Evolutionary conservation across 2,113 vertebrate genomes (phyloP).

Genomic region (Muscicapa adusta): DNA sequence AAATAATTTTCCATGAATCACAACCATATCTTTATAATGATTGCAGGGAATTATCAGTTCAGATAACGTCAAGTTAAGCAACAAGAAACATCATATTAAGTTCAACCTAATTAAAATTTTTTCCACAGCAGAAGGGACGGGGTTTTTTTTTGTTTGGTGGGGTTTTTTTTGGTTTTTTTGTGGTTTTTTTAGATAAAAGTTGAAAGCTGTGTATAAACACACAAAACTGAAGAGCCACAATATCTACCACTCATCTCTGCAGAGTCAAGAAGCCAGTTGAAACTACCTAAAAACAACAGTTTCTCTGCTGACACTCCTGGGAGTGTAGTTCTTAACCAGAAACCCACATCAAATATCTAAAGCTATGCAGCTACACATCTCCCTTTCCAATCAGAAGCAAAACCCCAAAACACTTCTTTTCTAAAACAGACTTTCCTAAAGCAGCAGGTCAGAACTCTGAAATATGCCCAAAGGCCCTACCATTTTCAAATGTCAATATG

Average conservation of each 20-base stretch:
- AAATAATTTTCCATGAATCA: conserved; percentile 11
- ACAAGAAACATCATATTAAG: background rate
- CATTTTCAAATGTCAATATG: conserved; percentile 33
- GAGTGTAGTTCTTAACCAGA: background rate
- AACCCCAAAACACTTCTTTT: background rate
- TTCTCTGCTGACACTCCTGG: background rate
- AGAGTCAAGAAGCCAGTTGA: background rate
- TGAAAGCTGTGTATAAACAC: background rate
- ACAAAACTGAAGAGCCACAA: background rate
- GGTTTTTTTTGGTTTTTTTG: no score
- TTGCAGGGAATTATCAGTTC: background rate
- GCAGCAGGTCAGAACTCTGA: background rate
- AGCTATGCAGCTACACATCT: background rate
- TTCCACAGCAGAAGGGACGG: background rate
- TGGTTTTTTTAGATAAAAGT: background rate
- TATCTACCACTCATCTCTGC: background rate
- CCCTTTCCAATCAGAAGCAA: background rate
- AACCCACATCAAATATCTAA: background rate
- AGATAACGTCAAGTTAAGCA: background rate
- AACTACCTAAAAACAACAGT: background rate
- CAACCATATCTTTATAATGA: background rate
- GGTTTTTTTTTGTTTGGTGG: no score
- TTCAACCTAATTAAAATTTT: background rate
- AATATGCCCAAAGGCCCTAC: conserved; percentile 14
- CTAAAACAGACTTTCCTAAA: background rate